Evolutionary conservation across 2,888 invertebrate species (phyloP).

Genomic region (Cataglyphis albicans): DNA sequence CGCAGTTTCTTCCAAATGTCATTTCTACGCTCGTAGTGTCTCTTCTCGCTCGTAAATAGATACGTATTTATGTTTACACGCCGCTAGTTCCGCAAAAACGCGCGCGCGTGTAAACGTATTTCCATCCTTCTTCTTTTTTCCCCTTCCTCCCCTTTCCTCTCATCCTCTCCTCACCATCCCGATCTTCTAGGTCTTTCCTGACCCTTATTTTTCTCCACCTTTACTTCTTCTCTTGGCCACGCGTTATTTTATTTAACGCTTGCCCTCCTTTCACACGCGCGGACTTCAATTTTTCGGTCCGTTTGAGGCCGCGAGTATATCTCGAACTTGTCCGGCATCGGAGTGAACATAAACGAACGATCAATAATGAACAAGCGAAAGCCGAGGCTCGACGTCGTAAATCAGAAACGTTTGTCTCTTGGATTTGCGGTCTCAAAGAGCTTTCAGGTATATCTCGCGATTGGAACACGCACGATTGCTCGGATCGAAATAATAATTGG

Average conservation of each 20-base stretch:
- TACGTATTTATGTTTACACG: constrained; percentile 29
- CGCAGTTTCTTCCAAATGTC: constrained; percentile 27
- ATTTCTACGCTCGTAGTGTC: constrained; percentile 17
- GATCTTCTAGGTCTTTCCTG: constrained; percentile 38
- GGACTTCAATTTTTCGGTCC: constrained; percentile 51
- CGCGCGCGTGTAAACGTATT: constrained; percentile 34
- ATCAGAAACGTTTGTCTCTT: constrained; percentile 57
- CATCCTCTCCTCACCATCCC: not conserved
- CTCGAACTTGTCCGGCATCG: constrained; percentile 55
- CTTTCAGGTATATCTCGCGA: constrained; percentile 29
- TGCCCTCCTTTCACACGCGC: constrained; percentile 45
- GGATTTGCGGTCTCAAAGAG: constrained; percentile 51
- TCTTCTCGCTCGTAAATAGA: constrained; percentile 30
- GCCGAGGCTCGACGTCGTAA: constrained; percentile 50
- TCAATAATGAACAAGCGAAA: constrained; percentile 50
- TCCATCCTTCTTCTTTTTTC: constrained; percentile 28
- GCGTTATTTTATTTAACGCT: constrained; percentile 44
- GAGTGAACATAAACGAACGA: constrained; percentile 54
- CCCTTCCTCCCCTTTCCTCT: constrained; percentile 7
- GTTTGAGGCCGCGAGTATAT: constrained; percentile 53
- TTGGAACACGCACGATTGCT: not conserved
- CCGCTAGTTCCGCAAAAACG: constrained; percentile 29
- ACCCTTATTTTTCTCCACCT: constrained; percentile 54
- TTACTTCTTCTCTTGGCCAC: constrained; percentile 30
- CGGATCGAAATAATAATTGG: constrained; percentile 7